These are phyloP conservation scores for Catharus bicknelli DNA, from an alignment of 2,113 vertebrate species.

Conservation along the genomic window DNA sequence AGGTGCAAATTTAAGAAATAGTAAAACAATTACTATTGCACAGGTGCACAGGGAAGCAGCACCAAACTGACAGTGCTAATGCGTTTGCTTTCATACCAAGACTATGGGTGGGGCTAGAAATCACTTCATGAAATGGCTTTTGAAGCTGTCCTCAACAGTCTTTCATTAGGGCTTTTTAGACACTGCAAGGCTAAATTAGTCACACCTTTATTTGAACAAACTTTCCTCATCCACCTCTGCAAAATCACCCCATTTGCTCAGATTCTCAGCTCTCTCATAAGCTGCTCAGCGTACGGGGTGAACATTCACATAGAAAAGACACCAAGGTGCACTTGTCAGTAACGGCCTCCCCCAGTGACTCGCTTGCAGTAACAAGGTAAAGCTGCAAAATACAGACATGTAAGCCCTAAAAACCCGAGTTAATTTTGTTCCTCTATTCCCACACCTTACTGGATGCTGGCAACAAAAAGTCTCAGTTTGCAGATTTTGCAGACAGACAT, in stretches of 20 bases:
- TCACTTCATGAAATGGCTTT: background rate
- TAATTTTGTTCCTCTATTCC: background rate
- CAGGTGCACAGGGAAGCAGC: background rate
- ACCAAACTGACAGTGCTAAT: background rate
- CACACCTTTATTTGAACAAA: constrained; percentile 50
- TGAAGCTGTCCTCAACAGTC: background rate
- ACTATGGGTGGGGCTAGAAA: background rate
- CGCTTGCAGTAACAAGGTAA: background rate
- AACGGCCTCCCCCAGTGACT: background rate
- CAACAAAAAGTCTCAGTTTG: background rate
- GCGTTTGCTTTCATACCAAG: background rate
- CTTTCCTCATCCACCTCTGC: constrained; percentile 42
- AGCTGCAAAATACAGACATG: background rate
- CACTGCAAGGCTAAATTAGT: constrained; percentile 11
- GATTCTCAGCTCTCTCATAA: background rate
- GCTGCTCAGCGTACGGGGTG: accelerated
- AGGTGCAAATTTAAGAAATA: background rate
- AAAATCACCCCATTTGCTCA: background rate
- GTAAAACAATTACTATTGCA: background rate
- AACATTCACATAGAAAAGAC: accelerated
- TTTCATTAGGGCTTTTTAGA: constrained; percentile 35
- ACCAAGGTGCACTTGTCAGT: background rate
- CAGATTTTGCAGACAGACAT: background rate
- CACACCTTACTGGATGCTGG: background rate
- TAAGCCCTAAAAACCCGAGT: background rate